Evolutionary conservation across 2,797 vertebrate species (phyloP).

Genomic region (Galago senegalensis): DNA sequence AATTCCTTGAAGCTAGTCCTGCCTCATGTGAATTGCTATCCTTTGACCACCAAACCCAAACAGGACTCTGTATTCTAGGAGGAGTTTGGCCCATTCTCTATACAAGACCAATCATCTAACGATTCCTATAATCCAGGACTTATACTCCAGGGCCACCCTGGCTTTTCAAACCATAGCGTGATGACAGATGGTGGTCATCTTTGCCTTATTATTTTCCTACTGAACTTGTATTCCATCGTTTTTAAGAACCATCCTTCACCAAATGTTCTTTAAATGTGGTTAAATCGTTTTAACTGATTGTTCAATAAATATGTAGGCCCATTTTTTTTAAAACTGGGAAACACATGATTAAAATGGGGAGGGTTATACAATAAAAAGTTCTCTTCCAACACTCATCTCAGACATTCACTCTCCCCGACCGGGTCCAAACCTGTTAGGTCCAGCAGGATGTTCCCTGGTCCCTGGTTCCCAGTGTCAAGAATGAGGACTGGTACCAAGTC

Average conservation of each 20-base stretch:
- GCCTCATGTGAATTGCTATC: neutral
- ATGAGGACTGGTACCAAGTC: too few relatives aligned
- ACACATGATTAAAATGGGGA: neutral
- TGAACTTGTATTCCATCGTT: neutral
- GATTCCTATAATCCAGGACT: neutral
- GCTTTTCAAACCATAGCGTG: neutral
- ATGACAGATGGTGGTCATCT: neutral
- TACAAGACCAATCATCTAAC: neutral
- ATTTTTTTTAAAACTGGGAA: neutral
- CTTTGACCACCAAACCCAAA: neutral
- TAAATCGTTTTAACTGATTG: constrained; percentile 3
- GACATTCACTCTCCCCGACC: neutral
- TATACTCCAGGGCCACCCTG: neutral
- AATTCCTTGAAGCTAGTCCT: neutral
- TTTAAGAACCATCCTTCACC: neutral
- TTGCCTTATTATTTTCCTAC: neutral
- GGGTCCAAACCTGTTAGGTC: neutral
- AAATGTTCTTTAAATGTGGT: neutral
- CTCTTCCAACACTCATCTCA: neutral
- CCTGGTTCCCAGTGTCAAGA: too few relatives aligned
- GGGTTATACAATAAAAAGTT: neutral
- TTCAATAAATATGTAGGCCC: neutral
- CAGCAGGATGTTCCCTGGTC: too few relatives aligned
- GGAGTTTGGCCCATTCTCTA: neutral
- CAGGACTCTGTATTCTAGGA: neutral